Conservation (phyloP, 1,140 invertebrate species). For the Zaprionus davidi region DNA sequence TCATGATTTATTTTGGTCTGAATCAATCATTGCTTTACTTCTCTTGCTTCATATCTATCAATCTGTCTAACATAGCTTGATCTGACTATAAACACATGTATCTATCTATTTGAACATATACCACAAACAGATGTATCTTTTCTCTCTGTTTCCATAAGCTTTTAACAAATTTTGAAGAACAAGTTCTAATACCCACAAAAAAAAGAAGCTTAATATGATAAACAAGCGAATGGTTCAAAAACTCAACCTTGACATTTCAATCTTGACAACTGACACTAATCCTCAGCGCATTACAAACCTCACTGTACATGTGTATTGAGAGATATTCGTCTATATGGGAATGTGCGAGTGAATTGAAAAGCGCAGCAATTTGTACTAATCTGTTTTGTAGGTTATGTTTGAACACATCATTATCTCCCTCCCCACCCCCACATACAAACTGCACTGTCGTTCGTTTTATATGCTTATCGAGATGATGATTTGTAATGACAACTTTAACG, state of each 20-base stretch:
- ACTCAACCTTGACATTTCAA: slow-evolving; percentile 59
- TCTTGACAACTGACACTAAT: slow-evolving; percentile 74
- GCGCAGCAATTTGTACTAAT: slow-evolving; percentile 3
- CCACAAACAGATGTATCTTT: background rate
- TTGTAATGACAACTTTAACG: slow-evolving; percentile 75
- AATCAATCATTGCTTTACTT: too few species aligned
- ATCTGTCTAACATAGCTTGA: background rate
- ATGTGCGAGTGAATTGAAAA: background rate
- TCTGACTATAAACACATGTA: background rate
- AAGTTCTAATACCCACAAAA: background rate
- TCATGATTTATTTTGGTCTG: too few species aligned
- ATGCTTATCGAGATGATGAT: slow-evolving; percentile 43
- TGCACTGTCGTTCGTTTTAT: background rate
- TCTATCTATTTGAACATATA: background rate
- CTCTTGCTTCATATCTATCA: too few species aligned
- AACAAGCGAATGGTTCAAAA: slow-evolving; percentile 39
- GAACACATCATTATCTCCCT: background rate
- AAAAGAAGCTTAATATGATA: background rate
- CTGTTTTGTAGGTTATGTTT: slow-evolving; percentile 6
- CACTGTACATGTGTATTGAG: background rate
- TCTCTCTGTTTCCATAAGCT: background rate
- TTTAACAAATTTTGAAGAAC: background rate
- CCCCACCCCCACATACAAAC: background rate
- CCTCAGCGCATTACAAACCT: slow-evolving; percentile 51
- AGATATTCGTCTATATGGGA: background rate